phyloP scores from a whole-genome alignment of 2,888 invertebrate species.

The Melanotus villosus region DNA sequence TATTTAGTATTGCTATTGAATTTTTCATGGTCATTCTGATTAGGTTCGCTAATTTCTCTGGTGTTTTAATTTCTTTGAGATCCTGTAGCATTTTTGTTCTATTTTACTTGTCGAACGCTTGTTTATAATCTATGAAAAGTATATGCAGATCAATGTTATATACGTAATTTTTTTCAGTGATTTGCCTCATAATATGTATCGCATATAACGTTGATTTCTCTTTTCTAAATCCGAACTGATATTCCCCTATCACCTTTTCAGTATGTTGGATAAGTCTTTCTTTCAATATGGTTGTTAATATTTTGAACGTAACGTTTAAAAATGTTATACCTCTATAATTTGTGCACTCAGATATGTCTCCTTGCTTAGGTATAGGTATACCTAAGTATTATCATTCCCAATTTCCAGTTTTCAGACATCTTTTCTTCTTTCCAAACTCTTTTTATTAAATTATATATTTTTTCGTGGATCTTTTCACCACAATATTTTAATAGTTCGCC shows the following conservation, averaged over 20 bases:
- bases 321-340: not conserved
- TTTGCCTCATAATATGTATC: too few relatives aligned
- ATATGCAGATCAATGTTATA: too few relatives aligned
- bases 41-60: too few relatives aligned
- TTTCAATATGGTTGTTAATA: not conserved
- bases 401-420: not conserved
- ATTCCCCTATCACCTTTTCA: not conserved
- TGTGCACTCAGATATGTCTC: not conserved
- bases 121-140: too few relatives aligned
- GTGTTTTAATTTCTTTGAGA: too few relatives aligned
- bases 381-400: not conserved
- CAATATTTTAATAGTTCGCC: not conserved
- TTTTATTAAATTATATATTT: conserved; percentile 3
- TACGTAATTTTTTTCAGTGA: too few relatives aligned
- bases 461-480: not conserved
- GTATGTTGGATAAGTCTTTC: not conserved
- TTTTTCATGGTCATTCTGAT: too few relatives aligned
- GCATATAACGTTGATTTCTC: too few relatives aligned
- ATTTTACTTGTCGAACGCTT: too few relatives aligned
- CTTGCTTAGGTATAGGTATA: not conserved
- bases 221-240: too few relatives aligned
- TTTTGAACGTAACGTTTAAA: not conserved
- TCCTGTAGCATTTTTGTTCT: too few relatives aligned
- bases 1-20: too few relatives aligned
- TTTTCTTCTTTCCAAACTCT: not conserved